Percentiles rank a stretch among this genome's conserved stretches.
Evolutionary conservation across 53 echinoderm and acorn worm species (phyloP).

Genomic region (Echinarachnius parma): DNA sequence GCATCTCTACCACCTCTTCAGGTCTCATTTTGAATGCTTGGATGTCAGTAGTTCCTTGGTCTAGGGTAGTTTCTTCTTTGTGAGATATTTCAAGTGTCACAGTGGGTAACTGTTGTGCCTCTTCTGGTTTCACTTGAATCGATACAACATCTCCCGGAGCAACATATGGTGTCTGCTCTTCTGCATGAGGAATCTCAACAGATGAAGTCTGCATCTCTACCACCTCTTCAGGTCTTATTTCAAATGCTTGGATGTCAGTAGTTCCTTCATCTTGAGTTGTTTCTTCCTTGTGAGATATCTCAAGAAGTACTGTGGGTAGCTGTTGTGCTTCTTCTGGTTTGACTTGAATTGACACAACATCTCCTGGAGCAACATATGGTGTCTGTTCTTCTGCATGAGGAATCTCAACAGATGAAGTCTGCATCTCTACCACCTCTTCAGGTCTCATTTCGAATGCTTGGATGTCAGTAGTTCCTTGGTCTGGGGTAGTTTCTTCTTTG

Average conservation of each 20-base stretch:
- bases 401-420: neutral
- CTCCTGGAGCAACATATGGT: neutral
- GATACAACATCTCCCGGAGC: slow-evolving; percentile 25
- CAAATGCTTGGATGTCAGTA: neutral
- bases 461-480: slow-evolving; percentile 1
- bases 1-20: slow-evolving; percentile 7
- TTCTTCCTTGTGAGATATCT: slow-evolving; percentile 15
- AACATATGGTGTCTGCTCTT: slow-evolving; percentile 1
- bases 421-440: slow-evolving; percentile 32
- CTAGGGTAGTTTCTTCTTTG: neutral
- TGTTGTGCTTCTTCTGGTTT: slow-evolving; percentile 10
- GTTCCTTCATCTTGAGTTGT: neutral
- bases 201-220: slow-evolving; percentile 25
- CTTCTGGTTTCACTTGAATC: slow-evolving; percentile 23
- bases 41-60: neutral
- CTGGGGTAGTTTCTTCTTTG: neutral
- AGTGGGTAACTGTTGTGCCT: slow-evolving; percentile 45
- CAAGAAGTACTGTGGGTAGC: slow-evolving; percentile 10
- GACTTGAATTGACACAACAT: slow-evolving; percentile 2
- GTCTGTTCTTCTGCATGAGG: neutral
- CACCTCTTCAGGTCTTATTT: slow-evolving; percentile 30
- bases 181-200: slow-evolving; percentile 26
- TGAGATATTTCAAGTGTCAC: slow-evolving; percentile 39
- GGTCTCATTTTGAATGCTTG: slow-evolving; percentile 10
- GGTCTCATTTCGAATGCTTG: neutral